A percentile compares a stretch with the other conserved stretches of the same genome.
Evolutionary conservation across 1,140 invertebrate genomes (phyloP).

Genomic region (Hylyphantes graminicola): DNA sequence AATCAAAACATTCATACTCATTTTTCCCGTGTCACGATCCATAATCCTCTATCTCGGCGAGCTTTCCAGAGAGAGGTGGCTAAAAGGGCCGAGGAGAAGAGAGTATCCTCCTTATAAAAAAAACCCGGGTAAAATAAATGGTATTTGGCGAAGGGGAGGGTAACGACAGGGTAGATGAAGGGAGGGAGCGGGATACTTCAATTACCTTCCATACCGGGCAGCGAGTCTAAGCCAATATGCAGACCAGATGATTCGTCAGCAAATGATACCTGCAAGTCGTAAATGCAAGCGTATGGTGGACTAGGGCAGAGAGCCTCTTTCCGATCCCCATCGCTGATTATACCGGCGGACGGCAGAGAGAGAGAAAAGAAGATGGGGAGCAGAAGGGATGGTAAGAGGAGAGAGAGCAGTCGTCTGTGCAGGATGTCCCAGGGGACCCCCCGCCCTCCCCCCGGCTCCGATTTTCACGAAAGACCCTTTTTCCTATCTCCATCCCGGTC

Average conservation of each 20-base stretch:
- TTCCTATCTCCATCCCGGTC: constrained; percentile 41
- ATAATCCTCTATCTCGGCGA: constrained; percentile 24
- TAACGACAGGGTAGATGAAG: constrained; percentile 51
- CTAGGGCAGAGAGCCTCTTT: constrained; percentile 47
- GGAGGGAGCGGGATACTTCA: constrained; percentile 53
- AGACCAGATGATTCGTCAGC: constrained; percentile 60
- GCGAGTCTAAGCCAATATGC: constrained; percentile 59
- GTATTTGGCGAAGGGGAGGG: constrained; percentile 51
- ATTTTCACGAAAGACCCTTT: constrained; percentile 47
- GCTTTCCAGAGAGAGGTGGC: not conserved
- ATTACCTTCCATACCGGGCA: constrained; percentile 56
- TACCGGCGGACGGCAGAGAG: constrained; percentile 32
- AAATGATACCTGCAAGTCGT: constrained; percentile 61
- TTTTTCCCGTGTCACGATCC: too few species aligned
- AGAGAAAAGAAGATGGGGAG: constrained; percentile 33
- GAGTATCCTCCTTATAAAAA: constrained; percentile 9
- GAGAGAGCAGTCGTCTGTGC: constrained; percentile 46
- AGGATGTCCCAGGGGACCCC: constrained; percentile 56
- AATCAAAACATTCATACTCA: too few species aligned
- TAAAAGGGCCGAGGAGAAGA: constrained; percentile 13
- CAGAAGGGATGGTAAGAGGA: constrained; percentile 12
- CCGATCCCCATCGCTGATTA: constrained; percentile 60
- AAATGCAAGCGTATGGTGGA: constrained; percentile 56
- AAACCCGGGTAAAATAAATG: constrained; percentile 53
- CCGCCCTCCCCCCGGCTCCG: constrained; percentile 43